Base-by-base conservation (phyloP, 2,113 vertebrate genomes). In the Pantherophis guttatus region DNA sequence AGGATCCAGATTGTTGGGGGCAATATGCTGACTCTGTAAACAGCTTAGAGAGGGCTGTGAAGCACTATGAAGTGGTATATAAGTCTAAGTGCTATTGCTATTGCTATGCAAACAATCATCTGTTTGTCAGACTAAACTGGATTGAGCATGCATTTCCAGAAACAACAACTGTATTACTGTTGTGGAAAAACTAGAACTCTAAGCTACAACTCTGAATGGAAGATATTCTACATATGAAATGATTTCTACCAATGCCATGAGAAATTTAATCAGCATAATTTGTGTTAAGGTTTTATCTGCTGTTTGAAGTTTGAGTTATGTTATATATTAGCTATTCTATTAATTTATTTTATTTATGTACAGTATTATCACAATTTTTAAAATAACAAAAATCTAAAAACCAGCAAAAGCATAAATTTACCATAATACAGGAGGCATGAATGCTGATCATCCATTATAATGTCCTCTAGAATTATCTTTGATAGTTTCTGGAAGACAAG, bases 111-210 rank as follows among this genome's bases (percentile, higher is more conserved):
- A 21, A 85, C 54, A 92, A 19, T 48, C 86, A 65, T 85, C 90
- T 91, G 24, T 87, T 93, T 48, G 39, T 21, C 70, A 87, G 90
- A 93, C 94, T 58, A 90, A 88, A 96, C 85, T 50, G 62, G 92
- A 90, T 0, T 75, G n/a, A 75, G 15, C 70, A 75, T 39, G n/a
- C 13, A 75, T 39, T 15, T 39, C 70, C n/a, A 39, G n/a, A 75
- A 75, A 33, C 70, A 33, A 75, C 2, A 33, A 17, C 70, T 39
- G 33, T 81, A 39, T 39, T 81, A 39, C 33, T 19, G 15, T 81
- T 15, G 70, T 81, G 13, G n/a, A 81, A 19, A 81, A 19, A 39
- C 33, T 81, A 81, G 70, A 81, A 39, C 70, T 39, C 70, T 8
- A 33, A 81, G 70, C 70, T 81, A 81, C 33, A 81, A 81, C n/a